These are phyloP conservation scores for Propithecus perrieri DNA, from an alignment of 2,797 vertebrate species.

Conservation along the genomic window DNA sequence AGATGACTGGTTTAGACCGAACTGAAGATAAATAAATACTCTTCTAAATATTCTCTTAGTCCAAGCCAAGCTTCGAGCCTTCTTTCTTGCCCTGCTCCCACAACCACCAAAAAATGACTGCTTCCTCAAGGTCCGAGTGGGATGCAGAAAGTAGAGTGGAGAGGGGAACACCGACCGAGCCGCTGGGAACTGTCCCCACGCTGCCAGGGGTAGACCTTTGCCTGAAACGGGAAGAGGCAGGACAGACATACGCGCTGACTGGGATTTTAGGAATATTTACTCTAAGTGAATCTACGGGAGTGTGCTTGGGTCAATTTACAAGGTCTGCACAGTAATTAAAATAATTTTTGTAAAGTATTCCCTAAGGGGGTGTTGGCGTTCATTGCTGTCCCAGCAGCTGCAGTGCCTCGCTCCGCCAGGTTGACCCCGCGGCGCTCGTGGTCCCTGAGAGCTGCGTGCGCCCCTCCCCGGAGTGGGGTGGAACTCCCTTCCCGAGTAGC, in stretches of 20 bases:
- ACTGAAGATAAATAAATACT: not conserved
- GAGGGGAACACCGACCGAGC: not conserved
- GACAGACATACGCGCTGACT: not conserved
- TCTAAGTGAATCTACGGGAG: not conserved
- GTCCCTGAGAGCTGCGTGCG: not conserved
- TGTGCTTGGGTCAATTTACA: not conserved
- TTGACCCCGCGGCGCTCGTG: fast-evolving
- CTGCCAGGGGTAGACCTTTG: not conserved
- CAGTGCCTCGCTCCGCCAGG: not conserved
- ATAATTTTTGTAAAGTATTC: not conserved
- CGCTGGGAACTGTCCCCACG: not conserved
- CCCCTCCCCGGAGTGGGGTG: not conserved
- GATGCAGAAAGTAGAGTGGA: not conserved
- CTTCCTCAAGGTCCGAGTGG: not conserved
- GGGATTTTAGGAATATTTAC: not conserved
- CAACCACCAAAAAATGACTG: not conserved
- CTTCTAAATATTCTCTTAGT: not conserved
- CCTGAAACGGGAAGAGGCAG: not conserved
- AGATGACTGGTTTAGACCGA: not conserved
- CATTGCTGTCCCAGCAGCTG: not conserved
- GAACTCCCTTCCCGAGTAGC: not conserved
- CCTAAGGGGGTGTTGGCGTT: not conserved
- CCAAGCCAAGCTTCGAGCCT: not conserved
- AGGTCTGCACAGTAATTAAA: not conserved
- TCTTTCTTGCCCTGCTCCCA: not conserved